Evolutionary conservation across 2,113 vertebrate genomes (phyloP).

Genomic region (Pogonocichla stellata): DNA sequence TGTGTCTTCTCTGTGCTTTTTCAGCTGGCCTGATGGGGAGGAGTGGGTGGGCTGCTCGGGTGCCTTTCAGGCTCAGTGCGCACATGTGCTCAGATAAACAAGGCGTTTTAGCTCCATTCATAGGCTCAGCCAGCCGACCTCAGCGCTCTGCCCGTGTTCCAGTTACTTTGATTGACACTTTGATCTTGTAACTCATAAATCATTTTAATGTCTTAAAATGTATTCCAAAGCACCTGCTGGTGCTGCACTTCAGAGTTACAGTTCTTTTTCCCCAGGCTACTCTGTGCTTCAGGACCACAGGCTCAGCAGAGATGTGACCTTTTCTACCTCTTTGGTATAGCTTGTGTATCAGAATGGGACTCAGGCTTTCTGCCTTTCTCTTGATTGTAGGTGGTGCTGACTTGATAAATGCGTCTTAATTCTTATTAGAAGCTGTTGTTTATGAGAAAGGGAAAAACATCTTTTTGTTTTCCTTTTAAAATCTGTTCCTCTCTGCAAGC

Average conservation of each 20-base stretch:
- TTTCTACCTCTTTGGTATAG: not conserved
- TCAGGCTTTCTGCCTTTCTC: not conserved
- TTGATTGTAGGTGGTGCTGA: not conserved
- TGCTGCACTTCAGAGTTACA: not conserved
- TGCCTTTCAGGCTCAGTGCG: not conserved
- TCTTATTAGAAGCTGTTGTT: not conserved
- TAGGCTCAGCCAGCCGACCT: not conserved
- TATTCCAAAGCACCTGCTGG: not conserved
- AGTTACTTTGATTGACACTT: not conserved
- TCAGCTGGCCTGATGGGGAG: conserved; percentile 21
- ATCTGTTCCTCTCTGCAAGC: not conserved
- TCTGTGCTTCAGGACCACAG: not conserved
- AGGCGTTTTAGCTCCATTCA: conserved; percentile 10
- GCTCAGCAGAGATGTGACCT: not conserved
- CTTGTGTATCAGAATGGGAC: fast-evolving
- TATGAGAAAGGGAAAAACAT: not conserved
- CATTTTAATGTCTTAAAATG: not conserved
- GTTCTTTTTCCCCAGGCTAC: not conserved
- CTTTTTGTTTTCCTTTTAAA: not conserved
- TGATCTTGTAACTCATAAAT: not conserved
- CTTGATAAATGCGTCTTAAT: not conserved
- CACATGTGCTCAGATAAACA: conserved; percentile 58
- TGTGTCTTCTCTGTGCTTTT: not conserved
- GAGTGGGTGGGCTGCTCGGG: not conserved
- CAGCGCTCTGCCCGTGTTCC: not conserved